A percentile compares a stretch with the other conserved stretches of the same genome.
These are phyloP conservation scores for Oncorhynchus kisutch DNA, from an alignment of 2,113 vertebrate species.

Conservation along the genomic window DNA sequence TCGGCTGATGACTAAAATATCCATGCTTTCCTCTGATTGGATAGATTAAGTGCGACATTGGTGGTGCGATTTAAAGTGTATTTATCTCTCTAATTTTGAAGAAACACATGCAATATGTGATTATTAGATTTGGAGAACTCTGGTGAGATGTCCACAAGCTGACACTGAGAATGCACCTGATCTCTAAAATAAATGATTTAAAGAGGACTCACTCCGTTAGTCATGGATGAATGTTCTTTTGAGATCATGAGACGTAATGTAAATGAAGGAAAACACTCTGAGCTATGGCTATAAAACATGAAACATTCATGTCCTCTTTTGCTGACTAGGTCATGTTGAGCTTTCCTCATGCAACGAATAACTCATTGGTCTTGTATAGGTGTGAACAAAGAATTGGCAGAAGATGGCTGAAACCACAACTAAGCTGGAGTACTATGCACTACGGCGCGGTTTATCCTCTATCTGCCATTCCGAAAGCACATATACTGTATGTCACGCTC, in stretches of 20 bases:
- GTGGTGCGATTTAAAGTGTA: neutral
- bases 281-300: too few species aligned
- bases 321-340: neutral
- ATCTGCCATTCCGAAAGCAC: neutral
- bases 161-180: neutral
- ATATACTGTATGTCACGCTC: too few species aligned
- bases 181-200: neutral
- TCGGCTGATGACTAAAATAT: slow-evolving; percentile 8
- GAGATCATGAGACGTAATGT: neutral
- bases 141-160: neutral
- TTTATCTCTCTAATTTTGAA: slow-evolving; percentile 11
- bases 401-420: neutral
- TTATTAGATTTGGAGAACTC: slow-evolving; percentile 9
- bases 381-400: too few species aligned
- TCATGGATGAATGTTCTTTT: neutral
- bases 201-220: neutral
- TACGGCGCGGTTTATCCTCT: neutral
- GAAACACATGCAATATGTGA: slow-evolving; percentile 14
- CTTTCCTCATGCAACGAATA: neutral
- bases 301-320: neutral
- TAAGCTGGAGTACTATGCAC: neutral
- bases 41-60: neutral
- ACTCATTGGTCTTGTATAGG: neutral
- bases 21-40: slow-evolving; percentile 18
- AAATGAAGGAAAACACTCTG: neutral